Conservation (phyloP, 2,797 vertebrate species). For the Pangasius krempfi region DNA sequence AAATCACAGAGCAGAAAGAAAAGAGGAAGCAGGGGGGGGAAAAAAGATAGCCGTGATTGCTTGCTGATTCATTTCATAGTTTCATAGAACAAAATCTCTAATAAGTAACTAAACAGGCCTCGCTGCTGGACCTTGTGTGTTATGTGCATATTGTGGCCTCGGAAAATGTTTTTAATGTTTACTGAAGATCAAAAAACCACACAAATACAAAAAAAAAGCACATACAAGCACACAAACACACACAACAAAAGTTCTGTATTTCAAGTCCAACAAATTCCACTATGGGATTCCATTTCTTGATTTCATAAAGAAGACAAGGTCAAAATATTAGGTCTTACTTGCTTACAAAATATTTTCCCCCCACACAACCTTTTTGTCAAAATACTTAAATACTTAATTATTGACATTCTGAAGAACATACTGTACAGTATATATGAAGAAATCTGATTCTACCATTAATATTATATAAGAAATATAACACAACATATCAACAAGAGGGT, state of each 20-base stretch:
- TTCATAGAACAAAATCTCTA: background rate
- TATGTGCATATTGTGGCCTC: background rate
- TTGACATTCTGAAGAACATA: background rate
- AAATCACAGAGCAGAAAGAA: background rate
- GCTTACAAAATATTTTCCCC: background rate
- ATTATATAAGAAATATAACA: background rate
- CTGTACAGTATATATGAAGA: background rate
- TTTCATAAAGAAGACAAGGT: background rate
- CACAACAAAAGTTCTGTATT: background rate
- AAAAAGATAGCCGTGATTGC: background rate
- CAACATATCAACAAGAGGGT: background rate
- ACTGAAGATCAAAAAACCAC: background rate
- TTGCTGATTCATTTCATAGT: constrained; percentile 4
- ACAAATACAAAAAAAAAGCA: background rate
- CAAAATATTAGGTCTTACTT: background rate
- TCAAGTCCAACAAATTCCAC: background rate
- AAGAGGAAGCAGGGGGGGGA: background rate
- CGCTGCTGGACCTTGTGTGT: background rate
- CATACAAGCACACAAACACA: background rate
- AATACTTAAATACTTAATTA: background rate
- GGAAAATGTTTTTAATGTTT: background rate
- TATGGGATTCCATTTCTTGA: background rate
- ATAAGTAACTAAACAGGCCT: background rate
- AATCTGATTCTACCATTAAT: background rate
- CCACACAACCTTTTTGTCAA: background rate